phyloP scores from a whole-genome alignment of 2,888 invertebrate species.

The Hypolimnas misippus region DNA sequence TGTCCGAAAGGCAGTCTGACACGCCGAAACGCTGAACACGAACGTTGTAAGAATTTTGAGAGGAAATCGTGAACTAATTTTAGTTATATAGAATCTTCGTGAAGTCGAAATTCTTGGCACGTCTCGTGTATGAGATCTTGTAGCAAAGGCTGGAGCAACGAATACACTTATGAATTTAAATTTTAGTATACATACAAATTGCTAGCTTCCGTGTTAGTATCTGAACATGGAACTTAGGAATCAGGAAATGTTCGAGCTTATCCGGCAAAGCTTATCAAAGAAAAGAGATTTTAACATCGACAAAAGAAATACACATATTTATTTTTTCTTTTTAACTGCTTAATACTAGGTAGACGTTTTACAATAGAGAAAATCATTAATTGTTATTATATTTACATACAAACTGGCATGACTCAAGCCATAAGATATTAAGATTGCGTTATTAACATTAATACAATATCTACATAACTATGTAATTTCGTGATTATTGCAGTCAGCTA shows the following conservation, averaged over 20 bases:
- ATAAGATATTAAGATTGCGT: no score
- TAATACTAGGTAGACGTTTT: no score
- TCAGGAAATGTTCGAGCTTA: constrained; percentile 11
- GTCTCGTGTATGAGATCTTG: constrained; percentile 22
- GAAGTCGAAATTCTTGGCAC: constrained; percentile 18
- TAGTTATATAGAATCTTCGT: neutral
- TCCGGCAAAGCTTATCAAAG: neutral
- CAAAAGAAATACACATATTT: no score
- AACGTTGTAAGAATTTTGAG: constrained; percentile 16
- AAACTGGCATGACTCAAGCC: no score
- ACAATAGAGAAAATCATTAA: no score
- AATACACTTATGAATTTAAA: constrained; percentile 30
- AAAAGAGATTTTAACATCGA: neutral
- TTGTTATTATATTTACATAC: no score
- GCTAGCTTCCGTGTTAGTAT: constrained; percentile 13
- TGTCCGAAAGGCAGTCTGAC: neutral
- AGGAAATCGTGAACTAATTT: constrained; percentile 1
- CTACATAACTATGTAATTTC: no score
- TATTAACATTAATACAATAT: no score
- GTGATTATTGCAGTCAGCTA: no score
- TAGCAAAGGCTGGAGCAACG: constrained; percentile 27
- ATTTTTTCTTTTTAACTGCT: no score
- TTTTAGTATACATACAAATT: constrained; percentile 27
- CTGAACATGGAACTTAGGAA: constrained; percentile 5
- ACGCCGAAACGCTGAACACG: neutral